A percentile compares a stretch with the other conserved stretches of the same genome.
Evolutionary conservation across 2,797 vertebrate genomes (phyloP).

Genomic region (Sylvilagus floridanus): DNA sequence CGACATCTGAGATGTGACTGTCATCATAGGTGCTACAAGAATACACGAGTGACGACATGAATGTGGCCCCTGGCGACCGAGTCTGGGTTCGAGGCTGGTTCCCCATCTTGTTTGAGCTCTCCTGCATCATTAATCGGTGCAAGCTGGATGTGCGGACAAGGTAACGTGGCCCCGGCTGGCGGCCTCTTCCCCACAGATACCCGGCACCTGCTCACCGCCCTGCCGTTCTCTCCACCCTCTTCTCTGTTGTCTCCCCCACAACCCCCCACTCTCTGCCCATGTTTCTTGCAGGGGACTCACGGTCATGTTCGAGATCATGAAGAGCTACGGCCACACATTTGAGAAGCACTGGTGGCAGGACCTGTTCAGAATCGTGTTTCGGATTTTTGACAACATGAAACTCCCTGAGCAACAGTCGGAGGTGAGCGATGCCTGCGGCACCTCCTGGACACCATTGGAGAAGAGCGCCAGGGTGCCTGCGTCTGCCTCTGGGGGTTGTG

Average conservation of each 20-base stretch:
- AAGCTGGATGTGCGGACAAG: slow-evolving; percentile 97
- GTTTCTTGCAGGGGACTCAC: slow-evolving; percentile 92
- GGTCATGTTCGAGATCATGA: slow-evolving; percentile 99
- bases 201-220: not conserved
- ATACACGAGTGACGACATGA: slow-evolving; percentile 99
- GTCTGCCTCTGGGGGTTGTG: not conserved
- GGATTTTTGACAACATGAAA: slow-evolving; percentile 99
- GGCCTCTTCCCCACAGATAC: not conserved
- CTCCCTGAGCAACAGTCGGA: slow-evolving; percentile 98
- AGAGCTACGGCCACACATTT: slow-evolving; percentile 97
- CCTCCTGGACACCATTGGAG: accelerated
- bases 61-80: slow-evolving; percentile 95
- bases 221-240: not conserved
- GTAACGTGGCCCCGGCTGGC: slow-evolving; percentile 80
- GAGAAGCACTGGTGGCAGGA: slow-evolving; percentile 99
- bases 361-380: slow-evolving; percentile 96
- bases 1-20: slow-evolving; percentile 50
- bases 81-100: slow-evolving; percentile 99
- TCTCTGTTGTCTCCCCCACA: not conserved
- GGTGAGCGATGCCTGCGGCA: slow-evolving; percentile 86
- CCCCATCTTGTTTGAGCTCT: slow-evolving; percentile 97
- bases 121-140: slow-evolving; percentile 98
- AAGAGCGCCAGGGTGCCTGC: not conserved
- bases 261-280: not conserved
- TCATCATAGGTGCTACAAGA: slow-evolving; percentile 93